Evolutionary conservation across 2,113 vertebrate genomes (phyloP).

Genomic region (Naja naja): DNA sequence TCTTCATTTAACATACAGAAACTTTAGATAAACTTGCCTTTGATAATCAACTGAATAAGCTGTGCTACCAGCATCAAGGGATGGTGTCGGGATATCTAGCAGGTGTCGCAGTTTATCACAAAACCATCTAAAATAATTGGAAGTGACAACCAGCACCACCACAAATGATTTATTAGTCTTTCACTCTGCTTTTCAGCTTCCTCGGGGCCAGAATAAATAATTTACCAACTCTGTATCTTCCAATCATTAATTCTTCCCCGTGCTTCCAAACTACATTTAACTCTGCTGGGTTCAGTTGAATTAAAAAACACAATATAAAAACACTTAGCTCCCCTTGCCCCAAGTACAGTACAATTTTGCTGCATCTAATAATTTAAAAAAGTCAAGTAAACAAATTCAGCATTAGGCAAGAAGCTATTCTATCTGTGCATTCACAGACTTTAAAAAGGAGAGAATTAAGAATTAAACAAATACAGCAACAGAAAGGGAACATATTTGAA

Average conservation of each 20-base stretch:
- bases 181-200: conserved; percentile 97
- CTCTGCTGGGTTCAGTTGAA: conserved; percentile 79
- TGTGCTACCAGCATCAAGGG: conserved; percentile 80
- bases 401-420: conserved; percentile 30
- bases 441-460: conserved; percentile 35
- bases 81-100: conserved; percentile 80
- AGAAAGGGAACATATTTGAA: conserved; percentile 29
- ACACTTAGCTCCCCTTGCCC: conserved; percentile 36
- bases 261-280: conserved; percentile 88
- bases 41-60: conserved; percentile 76
- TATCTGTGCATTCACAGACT: conserved; percentile 45
- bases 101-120: conserved; percentile 97
- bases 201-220: conserved; percentile 99
- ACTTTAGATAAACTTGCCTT: conserved; percentile 83
- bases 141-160: conserved; percentile 98
- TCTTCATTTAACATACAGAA: conserved; percentile 72
- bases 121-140: conserved; percentile 95
- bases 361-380: conserved; percentile 66
- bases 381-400: conserved; percentile 61
- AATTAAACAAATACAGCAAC: conserved; percentile 38
- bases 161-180: conserved; percentile 99
- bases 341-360: conserved; percentile 69
- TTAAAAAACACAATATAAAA: conserved; percentile 76
- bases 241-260: conserved; percentile 98
- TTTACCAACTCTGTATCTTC: conserved; percentile 98